A percentile compares a stretch with the other conserved stretches of the same genome.
These are phyloP conservation scores for Oreotrochilus melanogaster DNA, from an alignment of 2,113 vertebrate genomes.

Conservation along the genomic window DNA sequence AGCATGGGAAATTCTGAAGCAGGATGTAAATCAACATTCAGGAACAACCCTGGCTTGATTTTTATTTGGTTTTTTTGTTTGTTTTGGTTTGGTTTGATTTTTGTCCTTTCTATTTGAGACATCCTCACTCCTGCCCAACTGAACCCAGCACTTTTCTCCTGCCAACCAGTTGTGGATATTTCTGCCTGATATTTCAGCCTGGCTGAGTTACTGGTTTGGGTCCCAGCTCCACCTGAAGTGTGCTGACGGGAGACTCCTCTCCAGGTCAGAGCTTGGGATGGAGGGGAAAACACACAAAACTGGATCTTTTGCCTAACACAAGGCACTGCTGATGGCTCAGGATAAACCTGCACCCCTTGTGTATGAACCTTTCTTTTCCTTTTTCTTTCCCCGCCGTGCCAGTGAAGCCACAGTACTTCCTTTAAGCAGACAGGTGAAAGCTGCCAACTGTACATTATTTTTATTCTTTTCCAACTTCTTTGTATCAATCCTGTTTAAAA, in stretches of 20 bases:
- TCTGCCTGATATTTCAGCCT: too few relatives aligned
- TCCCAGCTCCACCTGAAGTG: too few relatives aligned
- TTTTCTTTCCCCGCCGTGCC: too few relatives aligned
- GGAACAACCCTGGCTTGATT: too few relatives aligned
- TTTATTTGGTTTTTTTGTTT: too few relatives aligned
- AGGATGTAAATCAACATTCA: neutral
- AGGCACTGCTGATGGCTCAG: neutral
- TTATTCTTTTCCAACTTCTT: neutral
- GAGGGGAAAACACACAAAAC: neutral
- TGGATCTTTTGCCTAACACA: neutral
- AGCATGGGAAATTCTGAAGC: neutral
- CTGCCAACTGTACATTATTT: neutral
- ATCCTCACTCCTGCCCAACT: neutral
- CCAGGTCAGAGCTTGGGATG: neutral
- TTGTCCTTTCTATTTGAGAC: neutral
- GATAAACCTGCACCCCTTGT: fast-evolving
- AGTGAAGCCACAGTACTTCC: neutral
- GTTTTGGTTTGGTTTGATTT: neutral
- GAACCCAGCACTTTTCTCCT: too few relatives aligned
- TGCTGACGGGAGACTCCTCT: neutral
- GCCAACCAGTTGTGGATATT: too few relatives aligned
- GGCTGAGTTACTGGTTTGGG: too few relatives aligned
- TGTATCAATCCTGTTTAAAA: neutral
- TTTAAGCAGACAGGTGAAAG: neutral
- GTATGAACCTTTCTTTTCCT: too few relatives aligned